phyloP scores from a whole-genome alignment of 2,113 vertebrate species.

The Istiophorus platypterus region DNA sequence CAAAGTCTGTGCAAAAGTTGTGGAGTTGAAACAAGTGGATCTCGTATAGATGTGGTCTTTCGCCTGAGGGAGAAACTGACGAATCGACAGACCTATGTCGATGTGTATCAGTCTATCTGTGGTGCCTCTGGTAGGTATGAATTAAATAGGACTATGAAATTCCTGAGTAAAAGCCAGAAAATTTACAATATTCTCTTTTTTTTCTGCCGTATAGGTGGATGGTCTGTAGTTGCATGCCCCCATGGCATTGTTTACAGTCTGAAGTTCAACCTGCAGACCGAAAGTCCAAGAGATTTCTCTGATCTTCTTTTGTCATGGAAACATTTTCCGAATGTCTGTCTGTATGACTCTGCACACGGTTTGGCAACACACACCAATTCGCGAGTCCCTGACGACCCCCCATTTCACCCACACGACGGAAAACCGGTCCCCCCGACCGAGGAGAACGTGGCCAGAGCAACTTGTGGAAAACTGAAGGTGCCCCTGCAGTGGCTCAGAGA shows the following conservation, averaged over 20 bases:
- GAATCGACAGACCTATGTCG: neutral
- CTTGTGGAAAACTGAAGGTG: constrained; percentile 5
- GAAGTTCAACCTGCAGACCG: neutral
- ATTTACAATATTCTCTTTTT: neutral
- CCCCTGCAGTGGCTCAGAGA: neutral
- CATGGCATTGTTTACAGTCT: constrained; percentile 10
- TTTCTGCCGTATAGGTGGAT: neutral
- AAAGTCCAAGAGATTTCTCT: too few species aligned
- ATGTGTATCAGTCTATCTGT: neutral
- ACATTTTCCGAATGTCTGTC: constrained; percentile 49
- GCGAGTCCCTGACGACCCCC: neutral
- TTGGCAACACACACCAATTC: constrained; percentile 36
- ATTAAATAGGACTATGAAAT: neutral
- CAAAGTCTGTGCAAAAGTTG: constrained; percentile 5
- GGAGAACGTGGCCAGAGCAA: constrained; percentile 15
- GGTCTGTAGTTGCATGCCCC: neutral
- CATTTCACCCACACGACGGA: constrained; percentile 37
- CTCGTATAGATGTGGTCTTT: neutral
- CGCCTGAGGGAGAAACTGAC: neutral
- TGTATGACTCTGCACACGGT: constrained; percentile 48
- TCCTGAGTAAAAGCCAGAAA: neutral
- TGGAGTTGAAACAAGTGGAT: neutral
- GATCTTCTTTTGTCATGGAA: constrained; percentile 41
- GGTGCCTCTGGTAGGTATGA: neutral
- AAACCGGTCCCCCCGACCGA: constrained; percentile 7